Base-by-base conservation (phyloP, 2,113 vertebrate genomes). In the Trematocara zebra region DNA sequence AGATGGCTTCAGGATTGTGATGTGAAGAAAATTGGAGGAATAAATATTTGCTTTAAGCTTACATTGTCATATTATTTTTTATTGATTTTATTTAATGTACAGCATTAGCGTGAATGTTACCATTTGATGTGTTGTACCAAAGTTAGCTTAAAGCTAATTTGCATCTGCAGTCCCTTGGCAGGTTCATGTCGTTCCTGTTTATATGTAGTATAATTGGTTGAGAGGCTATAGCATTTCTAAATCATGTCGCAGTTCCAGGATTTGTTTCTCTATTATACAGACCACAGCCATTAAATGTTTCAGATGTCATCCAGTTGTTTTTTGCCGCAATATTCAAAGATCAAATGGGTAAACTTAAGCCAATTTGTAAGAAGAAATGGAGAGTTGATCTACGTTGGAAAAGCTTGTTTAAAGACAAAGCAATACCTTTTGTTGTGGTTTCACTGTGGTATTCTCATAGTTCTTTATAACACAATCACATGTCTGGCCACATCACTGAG, bases 351-450 rank as follows among this genome's bases (percentile, higher is more conserved):
- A 52, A 91, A 87, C 80, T 89, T 44, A 51, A 51, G 26, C 72
- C 26, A 76, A 93, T 93, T 93, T 91, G 88, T 85, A 84, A 85
- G 81, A 20, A 26, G 79, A 64, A 92, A 80, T 52, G 56, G 84
- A 87, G 51, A 80, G 83, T 82, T 90, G 54, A 74, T 85, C 78
- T 79, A 80, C 52, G 33, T 61, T 85, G 28, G 59, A 80, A 54
- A 82, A 86, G 56, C 83, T 61, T 83, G 59, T 89, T 86, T 79
- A 17, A 57, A 33, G 83, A 91, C 88, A 86, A 35, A 84, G 33
- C 80, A 2, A 2, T 52, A 35, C 26, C 49, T 88, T 89, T 91
- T 61, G 40, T 80, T 91, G 89, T 87, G 87, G 88, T 88, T 87
- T 86, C 11, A 23, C 72, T 80, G 15, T 49, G 42, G 42, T 76